Percentiles rank a stretch among this genome's conserved stretches.
phyloP scores from a whole-genome alignment of 2,113 vertebrate genomes.

The Phyllopteryx taeniolatus region DNA sequence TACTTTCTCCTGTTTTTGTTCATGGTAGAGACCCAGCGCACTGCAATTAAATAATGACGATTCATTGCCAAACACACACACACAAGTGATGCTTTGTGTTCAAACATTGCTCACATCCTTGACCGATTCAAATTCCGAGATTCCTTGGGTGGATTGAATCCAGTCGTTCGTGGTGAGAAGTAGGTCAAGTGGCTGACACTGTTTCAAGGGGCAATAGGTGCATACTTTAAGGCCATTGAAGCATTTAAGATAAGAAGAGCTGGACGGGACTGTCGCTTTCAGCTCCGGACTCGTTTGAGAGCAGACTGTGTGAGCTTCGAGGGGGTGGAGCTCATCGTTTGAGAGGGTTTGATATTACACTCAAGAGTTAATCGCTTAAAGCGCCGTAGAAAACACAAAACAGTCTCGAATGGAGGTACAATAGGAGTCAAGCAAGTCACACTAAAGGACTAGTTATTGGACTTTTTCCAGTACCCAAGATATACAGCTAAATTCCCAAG shows the following conservation, averaged over 20 bases:
- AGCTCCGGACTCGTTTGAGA: constrained; percentile 29
- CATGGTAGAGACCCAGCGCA: constrained; percentile 23
- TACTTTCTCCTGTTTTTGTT: constrained; percentile 21
- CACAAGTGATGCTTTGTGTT: background rate
- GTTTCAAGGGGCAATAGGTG: constrained; percentile 45
- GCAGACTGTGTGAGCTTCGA: constrained; percentile 6
- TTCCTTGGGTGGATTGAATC: constrained; percentile 19
- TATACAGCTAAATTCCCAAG: too few relatives aligned
- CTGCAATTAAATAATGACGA: constrained; percentile 45
- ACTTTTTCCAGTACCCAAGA: too few relatives aligned
- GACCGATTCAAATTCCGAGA: background rate
- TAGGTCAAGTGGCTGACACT: constrained; percentile 66
- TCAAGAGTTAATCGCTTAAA: background rate
- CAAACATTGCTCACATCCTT: background rate
- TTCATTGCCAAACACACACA: constrained; percentile 31
- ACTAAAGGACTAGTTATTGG: too few relatives aligned
- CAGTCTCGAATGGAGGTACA: too few relatives aligned
- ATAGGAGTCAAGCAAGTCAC: too few relatives aligned
- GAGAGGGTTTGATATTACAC: background rate
- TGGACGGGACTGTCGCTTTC: constrained; percentile 39
- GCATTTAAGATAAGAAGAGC: constrained; percentile 60
- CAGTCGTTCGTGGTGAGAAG: constrained; percentile 56
- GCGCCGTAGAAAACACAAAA: background rate
- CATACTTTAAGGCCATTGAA: constrained; percentile 55
- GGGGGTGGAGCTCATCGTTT: constrained; percentile 29